phyloP scores from a whole-genome alignment of 37 sponge, comb jelly and placozoan species.

The Chondrilla cf. caribensis region DNA sequence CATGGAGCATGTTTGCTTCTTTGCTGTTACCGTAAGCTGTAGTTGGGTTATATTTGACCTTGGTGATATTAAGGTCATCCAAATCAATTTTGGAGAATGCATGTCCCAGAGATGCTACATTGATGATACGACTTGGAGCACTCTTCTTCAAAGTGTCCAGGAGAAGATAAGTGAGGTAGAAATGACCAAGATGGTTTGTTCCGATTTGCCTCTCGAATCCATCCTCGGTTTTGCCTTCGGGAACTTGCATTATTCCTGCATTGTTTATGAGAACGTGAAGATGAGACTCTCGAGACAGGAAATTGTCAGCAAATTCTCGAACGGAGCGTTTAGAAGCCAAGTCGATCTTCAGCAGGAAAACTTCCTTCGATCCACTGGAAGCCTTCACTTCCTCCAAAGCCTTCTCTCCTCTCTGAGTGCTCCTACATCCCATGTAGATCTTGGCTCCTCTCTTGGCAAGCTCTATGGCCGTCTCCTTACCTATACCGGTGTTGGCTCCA shows the following conservation, averaged over 20 bases:
- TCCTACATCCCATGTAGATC: constrained; percentile 49
- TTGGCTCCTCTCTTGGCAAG: constrained; percentile 46
- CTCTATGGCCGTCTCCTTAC: constrained; percentile 55
- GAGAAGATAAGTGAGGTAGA: constrained; percentile 46
- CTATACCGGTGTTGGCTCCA: constrained; percentile 61
- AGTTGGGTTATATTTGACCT: background rate
- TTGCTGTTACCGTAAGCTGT: constrained; percentile 47
- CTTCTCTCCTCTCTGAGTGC: constrained; percentile 25
- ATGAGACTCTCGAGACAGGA: constrained; percentile 19
- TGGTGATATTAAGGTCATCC: constrained; percentile 1
- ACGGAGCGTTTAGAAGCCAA: constrained; percentile 28
- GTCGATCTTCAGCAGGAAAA: constrained; percentile 32
- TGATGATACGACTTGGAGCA: constrained; percentile 47
- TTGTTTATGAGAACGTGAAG: constrained; percentile 55
- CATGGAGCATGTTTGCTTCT: constrained; percentile 46
- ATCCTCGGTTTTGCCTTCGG: constrained; percentile 29
- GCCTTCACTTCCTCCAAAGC: constrained; percentile 28
- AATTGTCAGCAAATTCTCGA: constrained; percentile 29
- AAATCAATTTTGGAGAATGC: background rate
- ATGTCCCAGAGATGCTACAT: constrained; percentile 33
- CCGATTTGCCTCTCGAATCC: constrained; percentile 46
- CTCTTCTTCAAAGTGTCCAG: constrained; percentile 34
- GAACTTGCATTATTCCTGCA: constrained; percentile 35
- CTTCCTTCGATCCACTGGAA: constrained; percentile 12
- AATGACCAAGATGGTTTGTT: constrained; percentile 51